Conservation (phyloP, 2,797 vertebrate genomes). For the Amphiprion clarkii region DNA sequence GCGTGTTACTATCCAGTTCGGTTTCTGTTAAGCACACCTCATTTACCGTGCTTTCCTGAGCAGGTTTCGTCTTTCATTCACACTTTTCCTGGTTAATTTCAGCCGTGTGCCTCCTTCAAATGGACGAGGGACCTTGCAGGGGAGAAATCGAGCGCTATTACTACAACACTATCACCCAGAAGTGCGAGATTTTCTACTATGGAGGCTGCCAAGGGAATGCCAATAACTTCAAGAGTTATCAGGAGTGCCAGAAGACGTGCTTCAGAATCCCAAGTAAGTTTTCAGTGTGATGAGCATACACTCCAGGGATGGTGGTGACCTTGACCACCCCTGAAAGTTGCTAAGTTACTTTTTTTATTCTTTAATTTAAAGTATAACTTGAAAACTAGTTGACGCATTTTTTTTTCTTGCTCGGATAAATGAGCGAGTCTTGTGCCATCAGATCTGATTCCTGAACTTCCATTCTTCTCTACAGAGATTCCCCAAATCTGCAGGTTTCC, state of each 20-base stretch:
- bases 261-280: conserved; percentile 92
- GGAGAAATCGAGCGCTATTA: conserved; percentile 83
- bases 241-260: conserved; percentile 89
- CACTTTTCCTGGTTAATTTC: conserved; percentile 13
- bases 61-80: not conserved
- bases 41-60: too few relatives aligned
- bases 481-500: conserved; percentile 89
- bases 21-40: not conserved
- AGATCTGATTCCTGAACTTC: not conserved
- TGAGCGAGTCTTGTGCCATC: not conserved
- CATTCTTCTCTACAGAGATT: conserved; percentile 83
- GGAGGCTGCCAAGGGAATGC: conserved; percentile 92
- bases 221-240: conserved; percentile 89
- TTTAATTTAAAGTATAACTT: not conserved
- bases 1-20: not conserved
- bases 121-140: conserved; percentile 87
- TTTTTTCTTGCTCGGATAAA: too few relatives aligned
- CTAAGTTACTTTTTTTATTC: not conserved
- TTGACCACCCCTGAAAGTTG: not conserved
- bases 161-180: conserved; percentile 91
- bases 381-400: not conserved
- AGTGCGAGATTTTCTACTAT: conserved; percentile 88
- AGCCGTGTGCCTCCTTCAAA: conserved; percentile 88
- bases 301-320: not conserved
- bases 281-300: not conserved